Evolutionary conservation across 2,113 vertebrate genomes (phyloP).

Genomic region (Dipodomys ordii): DNA sequence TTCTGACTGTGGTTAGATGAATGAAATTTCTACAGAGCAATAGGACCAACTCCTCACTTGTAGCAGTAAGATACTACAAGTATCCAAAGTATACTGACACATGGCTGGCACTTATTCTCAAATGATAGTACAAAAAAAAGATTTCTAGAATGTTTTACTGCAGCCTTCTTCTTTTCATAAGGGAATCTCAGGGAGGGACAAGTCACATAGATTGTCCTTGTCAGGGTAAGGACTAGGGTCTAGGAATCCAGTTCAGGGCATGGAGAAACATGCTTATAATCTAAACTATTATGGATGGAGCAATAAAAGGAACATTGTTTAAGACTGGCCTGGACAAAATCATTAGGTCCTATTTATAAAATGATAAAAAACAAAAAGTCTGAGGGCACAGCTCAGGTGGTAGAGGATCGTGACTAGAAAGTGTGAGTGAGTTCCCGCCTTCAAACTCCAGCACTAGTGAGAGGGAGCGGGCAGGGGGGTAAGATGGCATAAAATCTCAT

Average conservation of each 20-base stretch:
- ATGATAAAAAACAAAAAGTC: too few relatives aligned
- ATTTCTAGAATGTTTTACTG: neutral
- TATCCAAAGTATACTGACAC: neutral
- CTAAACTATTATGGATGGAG: too few relatives aligned
- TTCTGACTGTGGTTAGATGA: neutral
- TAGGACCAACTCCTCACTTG: fast-evolving
- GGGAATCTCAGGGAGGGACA: neutral
- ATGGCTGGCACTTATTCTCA: neutral
- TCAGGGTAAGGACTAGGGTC: neutral
- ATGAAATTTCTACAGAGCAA: neutral
- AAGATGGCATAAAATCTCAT: neutral
- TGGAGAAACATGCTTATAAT: too few relatives aligned
- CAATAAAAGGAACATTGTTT: too few relatives aligned
- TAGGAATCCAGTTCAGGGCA: neutral
- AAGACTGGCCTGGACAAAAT: too few relatives aligned
- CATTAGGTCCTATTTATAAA: too few relatives aligned
- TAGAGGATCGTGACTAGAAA: too few relatives aligned
- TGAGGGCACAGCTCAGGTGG: too few relatives aligned
- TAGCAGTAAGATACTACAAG: constrained; percentile 1
- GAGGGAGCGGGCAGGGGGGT: too few relatives aligned
- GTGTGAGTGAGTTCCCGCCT: too few relatives aligned
- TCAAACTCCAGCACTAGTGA: too few relatives aligned
- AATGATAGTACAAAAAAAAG: neutral
- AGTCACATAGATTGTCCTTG: neutral
- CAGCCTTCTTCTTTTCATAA: neutral